Evolutionary conservation across 1,140 invertebrate genomes (phyloP).

Genomic region (Ceratoteleas bidentatus): DNA sequence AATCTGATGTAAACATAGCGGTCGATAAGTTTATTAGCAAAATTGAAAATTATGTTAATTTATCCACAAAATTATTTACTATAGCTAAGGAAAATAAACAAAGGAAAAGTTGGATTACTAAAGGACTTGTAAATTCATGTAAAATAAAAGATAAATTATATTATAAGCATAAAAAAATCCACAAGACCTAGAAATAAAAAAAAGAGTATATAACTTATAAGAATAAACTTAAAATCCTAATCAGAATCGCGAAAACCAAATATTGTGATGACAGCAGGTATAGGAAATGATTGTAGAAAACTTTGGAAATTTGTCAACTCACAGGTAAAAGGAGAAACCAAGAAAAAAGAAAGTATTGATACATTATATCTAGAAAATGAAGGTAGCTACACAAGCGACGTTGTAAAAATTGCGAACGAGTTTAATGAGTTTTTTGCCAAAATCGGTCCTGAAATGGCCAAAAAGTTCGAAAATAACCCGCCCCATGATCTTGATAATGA

Average conservation of each 20-base stretch:
- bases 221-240: too few species aligned
- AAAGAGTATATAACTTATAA: too few species aligned
- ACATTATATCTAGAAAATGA: constrained; percentile 1
- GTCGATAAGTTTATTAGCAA: neutral
- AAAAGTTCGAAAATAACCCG: neutral
- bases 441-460: neutral
- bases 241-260: too few species aligned
- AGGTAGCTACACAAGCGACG: neutral
- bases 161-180: neutral
- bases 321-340: neutral
- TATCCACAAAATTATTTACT: neutral
- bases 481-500: neutral
- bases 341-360: neutral
- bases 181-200: too few species aligned
- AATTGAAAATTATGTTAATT: constrained; percentile 1
- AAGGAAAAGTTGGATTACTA: neutral
- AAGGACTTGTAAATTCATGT: neutral
- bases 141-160: neutral
- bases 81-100: neutral
- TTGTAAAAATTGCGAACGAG: neutral
- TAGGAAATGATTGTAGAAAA: too few species aligned
- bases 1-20: neutral
- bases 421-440: constrained; percentile 1
- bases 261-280: too few species aligned
- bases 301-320: neutral